phyloP scores from a whole-genome alignment of 2,113 vertebrate genomes.

The Alligator sinensis region DNA sequence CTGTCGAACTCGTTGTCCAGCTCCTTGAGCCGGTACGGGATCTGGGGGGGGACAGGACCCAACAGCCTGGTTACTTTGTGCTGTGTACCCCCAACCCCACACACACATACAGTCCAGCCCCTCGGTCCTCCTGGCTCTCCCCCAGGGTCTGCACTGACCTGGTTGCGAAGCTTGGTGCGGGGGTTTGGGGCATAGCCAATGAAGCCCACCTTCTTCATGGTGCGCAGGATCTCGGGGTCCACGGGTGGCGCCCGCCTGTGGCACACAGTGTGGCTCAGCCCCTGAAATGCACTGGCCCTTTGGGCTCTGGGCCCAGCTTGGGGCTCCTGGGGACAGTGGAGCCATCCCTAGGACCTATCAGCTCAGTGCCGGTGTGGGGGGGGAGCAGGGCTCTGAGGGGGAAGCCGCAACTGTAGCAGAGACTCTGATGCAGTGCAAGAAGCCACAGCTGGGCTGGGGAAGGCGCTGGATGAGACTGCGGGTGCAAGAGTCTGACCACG shows the following conservation, averaged over 20 bases:
- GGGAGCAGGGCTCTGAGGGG: too few species aligned
- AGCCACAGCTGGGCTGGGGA: too few species aligned
- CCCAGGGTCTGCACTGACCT: constrained; percentile 66
- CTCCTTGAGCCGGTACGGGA: constrained; percentile 95
- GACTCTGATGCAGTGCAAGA: too few species aligned
- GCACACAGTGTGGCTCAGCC: neutral
- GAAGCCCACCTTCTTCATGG: constrained; percentile 98
- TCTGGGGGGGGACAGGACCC: constrained; percentile 71
- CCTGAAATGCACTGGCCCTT: neutral
- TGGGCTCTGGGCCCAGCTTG: neutral
- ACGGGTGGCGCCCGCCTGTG: constrained; percentile 91
- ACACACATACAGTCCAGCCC: neutral
- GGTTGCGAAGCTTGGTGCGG: constrained; percentile 92
- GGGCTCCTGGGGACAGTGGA: too few species aligned
- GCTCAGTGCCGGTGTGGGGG: too few species aligned
- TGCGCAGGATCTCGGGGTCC: constrained; percentile 94
- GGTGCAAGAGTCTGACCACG: too few species aligned
- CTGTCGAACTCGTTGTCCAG: constrained; percentile 92
- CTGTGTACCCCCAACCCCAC: rapidly evolving
- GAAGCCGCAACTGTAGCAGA: too few species aligned
- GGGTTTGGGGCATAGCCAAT: constrained; percentile 98
- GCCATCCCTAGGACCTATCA: too few species aligned
- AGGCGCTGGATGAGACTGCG: too few species aligned
- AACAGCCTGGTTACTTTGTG: neutral
- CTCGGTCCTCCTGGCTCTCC: rapidly evolving